phyloP scores from a whole-genome alignment of 2,797 vertebrate genomes.

The Tenualosa ilisha region DNA sequence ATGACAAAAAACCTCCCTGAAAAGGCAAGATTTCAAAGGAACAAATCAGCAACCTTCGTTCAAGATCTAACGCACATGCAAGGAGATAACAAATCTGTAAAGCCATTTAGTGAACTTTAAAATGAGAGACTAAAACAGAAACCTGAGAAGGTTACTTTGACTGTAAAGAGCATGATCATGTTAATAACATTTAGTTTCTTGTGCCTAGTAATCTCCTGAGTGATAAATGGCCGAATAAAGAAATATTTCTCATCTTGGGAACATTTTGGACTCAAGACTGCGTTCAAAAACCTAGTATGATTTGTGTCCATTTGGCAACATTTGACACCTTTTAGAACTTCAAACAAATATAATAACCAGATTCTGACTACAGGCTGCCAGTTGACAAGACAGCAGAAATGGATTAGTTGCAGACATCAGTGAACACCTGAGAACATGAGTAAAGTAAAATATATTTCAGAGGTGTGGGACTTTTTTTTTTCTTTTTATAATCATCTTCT shows the following conservation, averaged over 20 bases:
- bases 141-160: not conserved
- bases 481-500: not conserved
- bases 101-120: not conserved
- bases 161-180: not conserved
- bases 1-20: not conserved
- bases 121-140: not conserved
- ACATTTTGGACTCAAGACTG: not conserved
- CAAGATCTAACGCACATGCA: not conserved
- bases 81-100: not conserved
- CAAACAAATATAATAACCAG: conserved; percentile 6
- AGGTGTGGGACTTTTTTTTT: not conserved
- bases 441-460: not conserved
- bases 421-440: not conserved
- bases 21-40: not conserved
- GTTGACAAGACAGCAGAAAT: not conserved
- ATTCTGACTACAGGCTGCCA: not conserved
- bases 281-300: not conserved
- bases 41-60: not conserved
- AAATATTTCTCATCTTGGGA: not conserved
- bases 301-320: not conserved
- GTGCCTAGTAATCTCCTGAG: conserved; percentile 10
- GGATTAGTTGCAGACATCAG: not conserved
- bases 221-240: not conserved
- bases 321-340: conserved; percentile 2
- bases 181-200: not conserved